Evolutionary conservation across 2,113 vertebrate genomes (phyloP).

Genomic region (Patagioenas fasciata): DNA sequence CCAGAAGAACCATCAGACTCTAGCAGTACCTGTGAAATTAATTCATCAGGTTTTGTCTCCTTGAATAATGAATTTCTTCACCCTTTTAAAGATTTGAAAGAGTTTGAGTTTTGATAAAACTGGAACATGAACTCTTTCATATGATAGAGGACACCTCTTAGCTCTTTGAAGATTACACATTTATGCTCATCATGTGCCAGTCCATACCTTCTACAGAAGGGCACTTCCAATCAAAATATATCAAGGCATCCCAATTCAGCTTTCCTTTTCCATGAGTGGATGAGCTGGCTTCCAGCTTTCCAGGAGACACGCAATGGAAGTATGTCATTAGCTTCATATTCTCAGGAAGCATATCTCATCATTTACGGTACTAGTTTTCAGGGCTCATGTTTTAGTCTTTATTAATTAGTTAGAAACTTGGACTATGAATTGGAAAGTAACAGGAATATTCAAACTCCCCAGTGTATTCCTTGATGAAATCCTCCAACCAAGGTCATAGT

Average conservation of each 20-base stretch:
- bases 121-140: background rate
- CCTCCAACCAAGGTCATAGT: background rate
- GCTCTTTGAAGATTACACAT: background rate
- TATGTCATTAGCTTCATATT: background rate
- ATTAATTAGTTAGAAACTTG: background rate
- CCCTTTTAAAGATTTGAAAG: background rate
- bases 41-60: background rate
- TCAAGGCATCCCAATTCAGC: background rate
- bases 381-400: background rate
- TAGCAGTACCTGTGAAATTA: background rate
- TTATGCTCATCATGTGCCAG: background rate
- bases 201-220: background rate
- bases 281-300: background rate
- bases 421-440: background rate
- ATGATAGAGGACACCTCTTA: background rate
- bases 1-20: background rate
- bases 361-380: background rate
- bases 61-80: background rate
- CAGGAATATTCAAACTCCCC: background rate
- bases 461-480: background rate
- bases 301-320: background rate
- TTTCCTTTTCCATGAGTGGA: background rate
- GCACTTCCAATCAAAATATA: background rate
- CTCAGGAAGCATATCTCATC: background rate
- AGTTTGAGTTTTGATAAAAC: background rate